phyloP scores from a whole-genome alignment of 2,797 vertebrate species.

The Dryobates pubescens region DNA sequence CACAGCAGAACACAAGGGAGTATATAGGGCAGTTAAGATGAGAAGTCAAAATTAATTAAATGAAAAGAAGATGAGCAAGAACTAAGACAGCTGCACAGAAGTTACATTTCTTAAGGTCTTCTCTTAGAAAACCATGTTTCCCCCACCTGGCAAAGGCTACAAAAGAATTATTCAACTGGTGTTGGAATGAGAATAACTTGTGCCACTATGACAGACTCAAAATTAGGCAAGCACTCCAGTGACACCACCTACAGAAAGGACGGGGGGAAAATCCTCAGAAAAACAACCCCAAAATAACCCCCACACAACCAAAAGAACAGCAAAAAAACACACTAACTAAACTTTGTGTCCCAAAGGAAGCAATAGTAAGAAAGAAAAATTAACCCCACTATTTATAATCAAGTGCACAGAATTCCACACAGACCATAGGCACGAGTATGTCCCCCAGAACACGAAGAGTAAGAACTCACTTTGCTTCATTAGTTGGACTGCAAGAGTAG shows the following conservation, averaged over 20 bases:
- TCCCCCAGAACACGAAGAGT: background rate
- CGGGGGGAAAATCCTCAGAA: background rate
- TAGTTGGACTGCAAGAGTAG: conserved; percentile 95
- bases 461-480: conserved; percentile 97
- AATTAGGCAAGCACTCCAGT: background rate
- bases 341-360: background rate
- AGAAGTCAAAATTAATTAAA: background rate
- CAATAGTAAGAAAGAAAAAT: background rate
- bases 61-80: background rate
- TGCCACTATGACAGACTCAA: background rate
- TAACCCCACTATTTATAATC: background rate
- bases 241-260: background rate
- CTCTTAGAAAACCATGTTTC: background rate
- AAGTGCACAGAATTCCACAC: background rate
- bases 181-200: background rate
- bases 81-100: background rate
- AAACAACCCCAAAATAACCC: background rate
- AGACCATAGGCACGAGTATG: background rate
- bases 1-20: background rate
- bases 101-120: background rate
- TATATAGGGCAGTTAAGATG: background rate
- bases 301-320: background rate
- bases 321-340: background rate
- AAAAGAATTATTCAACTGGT: background rate
- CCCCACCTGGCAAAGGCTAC: background rate